phyloP scores from a whole-genome alignment of 37 sponge, comb jelly and placozoan genomes.

The Axinella damicornis region DNA sequence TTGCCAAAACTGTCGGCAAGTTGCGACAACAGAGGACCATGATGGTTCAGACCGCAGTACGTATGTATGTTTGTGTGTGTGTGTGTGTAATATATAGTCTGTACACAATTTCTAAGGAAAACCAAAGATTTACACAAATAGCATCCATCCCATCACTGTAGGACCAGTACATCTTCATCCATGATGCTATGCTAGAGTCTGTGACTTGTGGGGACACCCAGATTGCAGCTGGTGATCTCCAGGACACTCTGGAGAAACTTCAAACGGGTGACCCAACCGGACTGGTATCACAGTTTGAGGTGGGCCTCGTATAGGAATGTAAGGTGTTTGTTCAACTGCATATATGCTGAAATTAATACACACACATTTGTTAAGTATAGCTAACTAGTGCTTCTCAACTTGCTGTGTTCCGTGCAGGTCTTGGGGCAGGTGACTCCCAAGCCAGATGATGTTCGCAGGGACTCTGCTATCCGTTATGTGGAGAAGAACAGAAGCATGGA shows the following conservation, averaged over 20 bases:
- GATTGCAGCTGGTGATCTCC: slow-evolving; percentile 27
- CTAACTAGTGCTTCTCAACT: too few species aligned
- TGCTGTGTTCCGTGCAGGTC: slow-evolving; percentile 1
- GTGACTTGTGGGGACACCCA: slow-evolving; percentile 72
- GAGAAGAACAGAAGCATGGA: slow-evolving; percentile 37
- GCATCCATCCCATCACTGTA: not conserved
- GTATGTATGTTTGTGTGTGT: not conserved
- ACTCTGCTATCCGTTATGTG: slow-evolving; percentile 1
- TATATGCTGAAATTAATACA: too few species aligned
- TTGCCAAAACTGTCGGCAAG: slow-evolving; percentile 31
- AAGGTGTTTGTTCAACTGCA: too few species aligned
- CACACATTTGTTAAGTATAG: too few species aligned
- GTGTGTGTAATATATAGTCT: too few species aligned
- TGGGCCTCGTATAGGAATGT: too few species aligned
- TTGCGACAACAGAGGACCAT: slow-evolving; percentile 62
- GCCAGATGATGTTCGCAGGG: slow-evolving; percentile 8
- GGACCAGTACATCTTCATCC: slow-evolving; percentile 80
- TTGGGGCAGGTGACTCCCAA: slow-evolving; percentile 52
- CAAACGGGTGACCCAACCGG: slow-evolving; percentile 43
- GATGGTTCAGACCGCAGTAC: slow-evolving; percentile 64
- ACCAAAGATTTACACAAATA: too few species aligned
- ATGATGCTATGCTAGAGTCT: slow-evolving; percentile 75
- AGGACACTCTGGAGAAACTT: slow-evolving; percentile 21
- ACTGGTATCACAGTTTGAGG: slow-evolving; percentile 66
- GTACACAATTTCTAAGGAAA: too few species aligned